Base-by-base conservation (phyloP, 1,140 invertebrate species). In the Laodelphax striatellus region DNA sequence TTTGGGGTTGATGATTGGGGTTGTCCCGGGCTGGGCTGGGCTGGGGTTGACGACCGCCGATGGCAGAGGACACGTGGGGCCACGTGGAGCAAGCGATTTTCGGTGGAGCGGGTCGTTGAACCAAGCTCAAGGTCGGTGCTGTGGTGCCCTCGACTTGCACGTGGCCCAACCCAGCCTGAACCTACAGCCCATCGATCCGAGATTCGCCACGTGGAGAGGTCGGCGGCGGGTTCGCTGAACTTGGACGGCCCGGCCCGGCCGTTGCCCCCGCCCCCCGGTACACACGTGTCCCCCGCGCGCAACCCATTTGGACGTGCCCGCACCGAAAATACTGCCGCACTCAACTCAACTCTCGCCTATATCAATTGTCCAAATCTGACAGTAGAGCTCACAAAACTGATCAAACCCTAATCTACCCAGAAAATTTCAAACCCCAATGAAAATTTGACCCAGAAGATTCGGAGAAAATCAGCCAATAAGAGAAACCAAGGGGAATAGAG, bases 71-170 rank as follows among this genome's bases (percentile, higher is more conserved):
- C 46, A 50, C 46, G 46, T 50, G 46, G 6, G 6, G 46, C 46
- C 46, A 50, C 46, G 46, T 50, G 46, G 46, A 50, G 46, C 46
- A 50, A 50, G 46, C 46, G 46, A 50, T 50, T 50, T 50, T 50
- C 21, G 46, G 16, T 50, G 46, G 46, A 50, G 46, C 16, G 46
- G 46, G 16, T 50, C 46, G 46, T 50, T 50, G 46, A 50, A 50
- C 46, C 21, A 22, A 50, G 46, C 46, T 22, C 46, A 50, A 50
- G 46, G 46, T 50, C 46, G 46, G 46, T 11, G n/a, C n/a, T n/a
- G 2, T 19, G 14, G 17, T 44, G 43, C 14, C 43, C 43, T 19
- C 24, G 1, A 38, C 34, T 38, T 50, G 16, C 46, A 50, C 46
- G 46, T 50, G 46, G 46, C 21, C 46, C 5, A 50, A 50, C 46